Evolutionary conservation across 1,140 invertebrate genomes (phyloP), one percentile per base, ranked within the genome.

Genomic region (Magallana angulata): DNA sequence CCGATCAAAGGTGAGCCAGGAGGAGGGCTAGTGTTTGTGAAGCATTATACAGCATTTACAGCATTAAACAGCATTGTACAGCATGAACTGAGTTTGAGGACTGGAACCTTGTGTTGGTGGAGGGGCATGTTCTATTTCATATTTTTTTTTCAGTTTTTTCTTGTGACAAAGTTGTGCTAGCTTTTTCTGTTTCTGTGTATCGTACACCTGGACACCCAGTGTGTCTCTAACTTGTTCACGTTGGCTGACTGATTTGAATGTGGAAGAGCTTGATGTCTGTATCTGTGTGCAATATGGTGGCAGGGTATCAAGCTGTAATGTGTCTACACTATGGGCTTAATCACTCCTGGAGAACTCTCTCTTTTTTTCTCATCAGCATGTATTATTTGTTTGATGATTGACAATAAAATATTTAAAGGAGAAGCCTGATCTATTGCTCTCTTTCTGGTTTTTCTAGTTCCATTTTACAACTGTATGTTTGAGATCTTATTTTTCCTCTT

Each of bases 1-100:
- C 58, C 81, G 9, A 80, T 81, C 81, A 81, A 82, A 87, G 85
- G 85, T 87, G 85, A 87, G 85, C 30, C 48, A n/a, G 68, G 68
- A 76, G 68, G 24, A 76, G 68, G 24, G 36, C 36, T 48, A 4
- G 3, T 48, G 36, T 48, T 36, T 11, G 8, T 76, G 24, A 24
- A 76, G 68, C 68, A 76, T 76, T 71, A 9, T 36, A 30, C 64
- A 71, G n/a, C 18, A 30, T 71, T 76, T 71, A 24, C 30, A 71
- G 68, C 68, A 71, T 71, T 71, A 8, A 36, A 9, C 64, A 71
- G n/a, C 18, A 30, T 71, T 76, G 68, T 76, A 24, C 30, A 76
- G 68, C 68, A 76, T 76, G 68, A 76, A 76, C 6, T 76, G 24
- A 30, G 68, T 76, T 76, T 76, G 68, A 76, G 24, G 68, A 30